Base-by-base conservation (phyloP, 2,113 vertebrate genomes). In the Megaceryle torquata region DNA sequence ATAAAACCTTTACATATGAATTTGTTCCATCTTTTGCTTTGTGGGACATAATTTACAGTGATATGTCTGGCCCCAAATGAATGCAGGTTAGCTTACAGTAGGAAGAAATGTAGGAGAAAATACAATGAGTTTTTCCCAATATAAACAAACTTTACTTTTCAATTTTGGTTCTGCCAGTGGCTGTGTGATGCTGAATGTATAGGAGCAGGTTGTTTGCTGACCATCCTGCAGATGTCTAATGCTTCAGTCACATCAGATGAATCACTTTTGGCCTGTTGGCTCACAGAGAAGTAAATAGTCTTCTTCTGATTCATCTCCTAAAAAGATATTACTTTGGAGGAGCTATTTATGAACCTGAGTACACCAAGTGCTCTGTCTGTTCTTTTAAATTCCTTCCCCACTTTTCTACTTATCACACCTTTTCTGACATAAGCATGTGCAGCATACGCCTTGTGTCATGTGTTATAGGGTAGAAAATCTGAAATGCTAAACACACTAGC, bases 11-110 rank as follows among this genome's bases (percentile, higher is more conserved):
- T 86, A 67, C 57, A 76, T 86, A 53, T 60, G 82, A 93, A 90
- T 93, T 86, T 93, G 37, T 63, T 93, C 86, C 37, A 92, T 81
- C 50, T 91, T 80, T 84, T 91, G 29, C 39, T 86, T 83, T 70
- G n/a, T 69, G 68, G 31, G 43, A 77, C 46, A 74, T 82, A 87
- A 97, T 95, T 96, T 96, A 88, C 25, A 65, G 51, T 67, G 79
- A 92, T 85, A 33, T 94, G 31, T 51, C 82, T 94, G 77, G 56
- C 64, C 46, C 56, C 76, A 82, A 91, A 63, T 44, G 39, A 96
- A 83, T 85, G 63, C 74, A 95, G 70, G 85, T 96, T 96, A 84
- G 6, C 76, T 80, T 93, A 85, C 80, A 94, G 80, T 94, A 94
- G 92, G 94, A 95, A 94, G 74, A 80, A 70, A 48, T 70, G n/a